phyloP scores from a whole-genome alignment of 2,888 invertebrate species.

The Pegoplata infirma region DNA sequence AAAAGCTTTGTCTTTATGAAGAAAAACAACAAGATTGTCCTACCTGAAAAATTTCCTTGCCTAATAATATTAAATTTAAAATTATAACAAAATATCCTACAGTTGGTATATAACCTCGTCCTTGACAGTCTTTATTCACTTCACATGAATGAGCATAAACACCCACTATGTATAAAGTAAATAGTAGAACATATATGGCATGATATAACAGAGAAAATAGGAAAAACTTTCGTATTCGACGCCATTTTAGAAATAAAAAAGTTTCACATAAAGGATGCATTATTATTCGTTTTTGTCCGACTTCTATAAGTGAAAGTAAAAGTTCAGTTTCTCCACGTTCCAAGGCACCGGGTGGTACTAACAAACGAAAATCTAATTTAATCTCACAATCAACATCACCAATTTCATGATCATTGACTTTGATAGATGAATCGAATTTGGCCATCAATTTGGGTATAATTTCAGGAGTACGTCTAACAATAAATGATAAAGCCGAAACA shows the following conservation, averaged over 20 bases:
- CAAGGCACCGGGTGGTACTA: slow-evolving; percentile 80
- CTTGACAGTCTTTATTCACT: slow-evolving; percentile 68
- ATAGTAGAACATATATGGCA: slow-evolving; percentile 85
- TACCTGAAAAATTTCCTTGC: slow-evolving; percentile 83
- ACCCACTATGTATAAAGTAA: slow-evolving; percentile 85
- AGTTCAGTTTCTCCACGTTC: slow-evolving; percentile 85
- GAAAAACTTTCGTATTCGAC: slow-evolving; percentile 89
- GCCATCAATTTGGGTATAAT: slow-evolving; percentile 85
- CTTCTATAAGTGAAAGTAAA: slow-evolving; percentile 86
- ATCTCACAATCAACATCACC: slow-evolving; percentile 92
- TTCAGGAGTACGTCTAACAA: slow-evolving; percentile 90
- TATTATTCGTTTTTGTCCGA: slow-evolving; percentile 87
- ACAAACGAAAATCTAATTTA: slow-evolving; percentile 82
- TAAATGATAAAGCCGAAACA: slow-evolving; percentile 88
- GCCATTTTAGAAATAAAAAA: slow-evolving; percentile 90
- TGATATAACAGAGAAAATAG: slow-evolving; percentile 88
- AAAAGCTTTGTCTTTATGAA: not conserved
- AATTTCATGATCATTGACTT: slow-evolving; percentile 89
- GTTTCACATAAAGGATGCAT: slow-evolving; percentile 92
- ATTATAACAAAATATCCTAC: slow-evolving; percentile 82
- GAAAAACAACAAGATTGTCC: not conserved
- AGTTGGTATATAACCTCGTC: slow-evolving; percentile 71
- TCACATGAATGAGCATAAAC: slow-evolving; percentile 76
- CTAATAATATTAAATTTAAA: slow-evolving; percentile 82
- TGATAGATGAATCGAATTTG: slow-evolving; percentile 87